Evolutionary conservation across 1,140 invertebrate species (phyloP).

Genomic region (Diploscapter pachys): DNA sequence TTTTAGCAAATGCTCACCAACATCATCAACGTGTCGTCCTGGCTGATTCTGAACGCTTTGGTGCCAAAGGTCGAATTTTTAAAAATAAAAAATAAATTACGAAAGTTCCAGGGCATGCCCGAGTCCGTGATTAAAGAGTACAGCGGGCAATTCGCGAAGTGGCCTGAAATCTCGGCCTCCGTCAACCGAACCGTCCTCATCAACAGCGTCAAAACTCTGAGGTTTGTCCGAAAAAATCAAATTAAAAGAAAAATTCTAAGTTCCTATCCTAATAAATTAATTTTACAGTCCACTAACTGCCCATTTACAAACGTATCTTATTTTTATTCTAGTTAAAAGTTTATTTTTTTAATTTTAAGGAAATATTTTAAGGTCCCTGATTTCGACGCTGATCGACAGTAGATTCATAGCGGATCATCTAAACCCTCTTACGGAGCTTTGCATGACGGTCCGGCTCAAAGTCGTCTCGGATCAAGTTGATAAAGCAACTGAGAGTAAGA

Average conservation of each 20-base stretch:
- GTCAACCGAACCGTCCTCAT: conserved; percentile 14
- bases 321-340: conserved; percentile 28
- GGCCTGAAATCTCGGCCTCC: conserved; percentile 35
- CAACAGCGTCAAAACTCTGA: conserved; percentile 22
- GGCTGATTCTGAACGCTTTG: conserved; percentile 55
- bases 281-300: background rate
- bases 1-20: conserved; percentile 57
- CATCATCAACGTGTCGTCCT: conserved; percentile 55
- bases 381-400: conserved; percentile 46
- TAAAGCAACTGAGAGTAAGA: conserved; percentile 34
- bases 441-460: conserved; percentile 52
- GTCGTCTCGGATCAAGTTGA: conserved; percentile 42
- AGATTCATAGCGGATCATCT: conserved; percentile 47
- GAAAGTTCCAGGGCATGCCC: too few relatives aligned
- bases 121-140: conserved; percentile 31
- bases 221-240: too few relatives aligned
- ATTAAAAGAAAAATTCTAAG: too few relatives aligned
- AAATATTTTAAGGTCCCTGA: conserved; percentile 26
- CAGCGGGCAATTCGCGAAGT: conserved; percentile 49
- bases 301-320: background rate
- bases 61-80: conserved; percentile 42
- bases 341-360: background rate
- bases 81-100: conserved; percentile 13
- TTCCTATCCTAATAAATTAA: too few relatives aligned
- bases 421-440: conserved; percentile 52